Evolutionary conservation across 2,113 vertebrate genomes (phyloP).

Genomic region (Ptilonorhynchus violaceus): DNA sequence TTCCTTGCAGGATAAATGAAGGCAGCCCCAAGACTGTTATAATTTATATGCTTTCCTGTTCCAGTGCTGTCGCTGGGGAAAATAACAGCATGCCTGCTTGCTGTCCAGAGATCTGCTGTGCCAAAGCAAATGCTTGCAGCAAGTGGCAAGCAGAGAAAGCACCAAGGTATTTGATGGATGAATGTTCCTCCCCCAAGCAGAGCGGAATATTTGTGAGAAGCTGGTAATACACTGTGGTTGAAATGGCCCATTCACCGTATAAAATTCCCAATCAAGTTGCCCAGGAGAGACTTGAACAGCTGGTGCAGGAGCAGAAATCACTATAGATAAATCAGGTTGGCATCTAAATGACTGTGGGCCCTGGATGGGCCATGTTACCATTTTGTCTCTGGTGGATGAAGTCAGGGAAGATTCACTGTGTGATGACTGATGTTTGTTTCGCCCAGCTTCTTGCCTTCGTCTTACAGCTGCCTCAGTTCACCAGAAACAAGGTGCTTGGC

Average conservation of each 20-base stretch:
- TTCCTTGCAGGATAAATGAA: background rate
- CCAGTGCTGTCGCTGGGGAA: background rate
- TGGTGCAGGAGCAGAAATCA: background rate
- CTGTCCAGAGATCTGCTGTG: background rate
- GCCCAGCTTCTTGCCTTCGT: background rate
- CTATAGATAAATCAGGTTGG: background rate
- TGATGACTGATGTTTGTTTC: background rate
- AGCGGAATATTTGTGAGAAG: background rate
- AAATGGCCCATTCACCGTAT: background rate
- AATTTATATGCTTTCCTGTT: background rate
- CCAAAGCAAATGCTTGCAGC: background rate
- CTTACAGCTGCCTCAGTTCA: background rate
- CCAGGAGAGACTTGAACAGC: background rate
- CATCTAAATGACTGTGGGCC: background rate
- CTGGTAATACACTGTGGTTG: background rate
- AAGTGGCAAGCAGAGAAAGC: background rate
- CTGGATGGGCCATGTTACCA: background rate
- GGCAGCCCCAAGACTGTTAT: background rate
- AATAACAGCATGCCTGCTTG: background rate
- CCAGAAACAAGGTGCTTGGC: background rate
- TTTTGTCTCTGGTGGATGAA: background rate
- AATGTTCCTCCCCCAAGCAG: background rate
- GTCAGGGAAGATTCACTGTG: background rate
- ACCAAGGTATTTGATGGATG: background rate
- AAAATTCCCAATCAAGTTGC: background rate